Conservation (phyloP, 2,113 vertebrate genomes). For the Nycticorax nycticorax region DNA sequence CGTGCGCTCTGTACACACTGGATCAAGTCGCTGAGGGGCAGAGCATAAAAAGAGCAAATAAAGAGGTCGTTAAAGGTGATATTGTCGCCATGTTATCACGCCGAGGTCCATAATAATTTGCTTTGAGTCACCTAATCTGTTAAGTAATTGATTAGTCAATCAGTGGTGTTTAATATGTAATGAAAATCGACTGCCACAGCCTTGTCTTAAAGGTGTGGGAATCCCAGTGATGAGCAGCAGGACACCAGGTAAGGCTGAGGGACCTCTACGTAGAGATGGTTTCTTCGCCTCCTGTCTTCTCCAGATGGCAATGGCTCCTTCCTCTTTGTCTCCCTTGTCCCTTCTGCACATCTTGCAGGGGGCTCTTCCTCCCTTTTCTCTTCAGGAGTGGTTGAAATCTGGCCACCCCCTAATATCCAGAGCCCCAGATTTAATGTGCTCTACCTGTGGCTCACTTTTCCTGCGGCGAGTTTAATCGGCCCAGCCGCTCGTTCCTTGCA, state of each 20-base stretch:
- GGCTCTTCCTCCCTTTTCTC: not conserved
- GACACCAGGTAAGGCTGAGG: not conserved
- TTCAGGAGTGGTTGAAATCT: not conserved
- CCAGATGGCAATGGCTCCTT: not conserved
- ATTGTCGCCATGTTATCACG: fast-evolving
- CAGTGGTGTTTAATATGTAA: not conserved
- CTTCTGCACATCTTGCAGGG: not conserved
- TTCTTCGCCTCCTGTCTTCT: not conserved
- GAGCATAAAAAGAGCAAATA: not conserved
- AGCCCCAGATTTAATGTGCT: not conserved
- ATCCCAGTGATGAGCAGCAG: not conserved
- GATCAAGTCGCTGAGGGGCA: not conserved
- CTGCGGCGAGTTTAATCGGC: not conserved
- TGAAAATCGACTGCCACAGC: not conserved
- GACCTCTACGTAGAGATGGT: not conserved
- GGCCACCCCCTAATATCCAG: not conserved
- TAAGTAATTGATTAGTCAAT: not conserved
- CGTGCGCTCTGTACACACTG: not conserved
- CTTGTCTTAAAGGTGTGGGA: not conserved
- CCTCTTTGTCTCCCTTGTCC: not conserved
- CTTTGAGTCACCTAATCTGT: not conserved
- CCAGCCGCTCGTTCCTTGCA: not conserved
- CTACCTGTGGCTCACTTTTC: not conserved
- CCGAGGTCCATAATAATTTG: not conserved
- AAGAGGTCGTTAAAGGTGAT: not conserved